Base-by-base conservation (phyloP, 2,113 vertebrate genomes). In the Centrocercus urophasianus region DNA sequence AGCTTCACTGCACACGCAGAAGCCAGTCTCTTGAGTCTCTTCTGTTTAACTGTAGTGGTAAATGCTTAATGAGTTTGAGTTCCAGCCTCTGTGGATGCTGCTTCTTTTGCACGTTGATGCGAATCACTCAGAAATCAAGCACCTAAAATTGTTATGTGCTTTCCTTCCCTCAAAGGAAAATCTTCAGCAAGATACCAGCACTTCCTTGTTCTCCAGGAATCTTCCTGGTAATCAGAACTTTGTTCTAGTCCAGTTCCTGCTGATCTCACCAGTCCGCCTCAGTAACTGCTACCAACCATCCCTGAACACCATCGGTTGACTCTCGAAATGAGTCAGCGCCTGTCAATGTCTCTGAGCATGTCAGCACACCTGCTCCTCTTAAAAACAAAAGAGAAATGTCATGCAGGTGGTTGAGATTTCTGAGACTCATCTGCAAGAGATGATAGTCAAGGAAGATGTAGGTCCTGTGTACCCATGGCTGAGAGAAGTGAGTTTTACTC, bases 401-500 rank as follows among this genome's bases (percentile, higher is more conserved):
- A 2, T 7, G 7, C 17, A 36, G 34, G 40, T 81, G 21, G 32
- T 18, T 86, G 83, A 86, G 40, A n/a, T 84, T 74, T 89, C 80
- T 75, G 56, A 81, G 81, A 36, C 17, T 66, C 30, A 9, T 71
- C n/a, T 1, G 8, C 38, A 65, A 61, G 15, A 27, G 52, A 54
- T 54, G 27, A 54, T 54, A 27, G 9, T 54, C 15, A 59, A 30
- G 47, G 78, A 89, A 83, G 69, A 86, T 13, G 10, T 63, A 64
- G 67, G n/a, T 43, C 11, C 42, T 82, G 47, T 61, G 57, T 43
- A 24, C 13, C 4, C 13, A 0, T 30, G 40, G 34, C 64, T 71
- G 9, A 48, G 52, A 90, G 70, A 93, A 94, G 34, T 77, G 79
- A 72, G 50, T 73, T 80, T 83, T 93, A 50, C 74, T 81, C 24